Evolutionary conservation across 1,140 invertebrate genomes (phyloP).

Genomic region (Diachasmimorpha longicaudata): DNA sequence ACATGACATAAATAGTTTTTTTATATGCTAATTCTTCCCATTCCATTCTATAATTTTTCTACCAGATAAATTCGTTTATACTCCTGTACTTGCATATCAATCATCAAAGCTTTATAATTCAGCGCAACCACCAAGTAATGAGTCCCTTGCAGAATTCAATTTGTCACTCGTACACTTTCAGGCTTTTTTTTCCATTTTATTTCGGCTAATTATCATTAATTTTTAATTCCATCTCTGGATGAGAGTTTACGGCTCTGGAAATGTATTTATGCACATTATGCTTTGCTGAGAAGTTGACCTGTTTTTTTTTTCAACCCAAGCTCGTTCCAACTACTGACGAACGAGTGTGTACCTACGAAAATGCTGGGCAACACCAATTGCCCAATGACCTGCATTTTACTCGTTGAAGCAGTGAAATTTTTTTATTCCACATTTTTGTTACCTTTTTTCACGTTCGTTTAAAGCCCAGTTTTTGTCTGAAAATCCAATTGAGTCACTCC

Average conservation of each 20-base stretch:
- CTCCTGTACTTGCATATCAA: no score
- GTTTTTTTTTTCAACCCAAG: constrained; percentile 1
- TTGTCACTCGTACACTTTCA: no score
- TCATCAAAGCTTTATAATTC: no score
- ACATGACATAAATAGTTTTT: no score
- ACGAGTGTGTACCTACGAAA: constrained; percentile 11
- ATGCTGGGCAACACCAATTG: constrained; percentile 14
- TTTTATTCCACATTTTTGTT: not conserved
- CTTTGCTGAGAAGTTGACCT: constrained; percentile 2
- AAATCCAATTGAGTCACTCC: constrained; percentile 8
- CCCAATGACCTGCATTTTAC: constrained; percentile 9
- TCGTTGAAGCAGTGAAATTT: not conserved
- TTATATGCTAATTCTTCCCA: no score
- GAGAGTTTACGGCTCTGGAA: not conserved
- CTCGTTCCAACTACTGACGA: not conserved
- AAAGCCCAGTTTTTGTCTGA: not conserved
- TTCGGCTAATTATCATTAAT: not conserved
- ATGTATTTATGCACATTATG: not conserved
- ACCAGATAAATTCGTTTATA: no score
- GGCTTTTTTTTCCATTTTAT: not conserved
- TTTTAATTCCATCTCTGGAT: not conserved
- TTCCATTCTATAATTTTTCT: no score
- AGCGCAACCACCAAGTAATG: no score
- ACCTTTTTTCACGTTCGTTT: not conserved
- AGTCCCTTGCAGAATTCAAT: no score